Base-by-base conservation (phyloP, 2,113 vertebrate species). In the Crotalus tigris region DNA sequence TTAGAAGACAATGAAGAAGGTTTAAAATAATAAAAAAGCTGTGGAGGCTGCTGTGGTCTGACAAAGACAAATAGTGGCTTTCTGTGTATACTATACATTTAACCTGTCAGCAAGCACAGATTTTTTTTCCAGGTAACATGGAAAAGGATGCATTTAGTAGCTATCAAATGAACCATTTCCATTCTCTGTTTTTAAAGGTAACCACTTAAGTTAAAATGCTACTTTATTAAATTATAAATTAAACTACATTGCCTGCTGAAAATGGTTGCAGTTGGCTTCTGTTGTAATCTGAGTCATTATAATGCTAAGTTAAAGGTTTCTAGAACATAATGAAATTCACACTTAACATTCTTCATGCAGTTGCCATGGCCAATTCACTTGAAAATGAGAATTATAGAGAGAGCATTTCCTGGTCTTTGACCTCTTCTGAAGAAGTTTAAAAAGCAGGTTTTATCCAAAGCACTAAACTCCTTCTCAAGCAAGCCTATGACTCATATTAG, bases 331-430 rank as follows among this genome's bases (percentile, higher is more conserved):
- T 97, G 97, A 97, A 97, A 97, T 96, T 97, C 97, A 96, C 96
- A 97, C 97, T 95, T 95, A 81, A 93, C 96, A 94, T 97, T 97
- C 97, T 96, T 96, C 96, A 93, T 95, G 95, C 93, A 96, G 96
- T 95, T 96, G 95, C 96, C 95, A 92, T 91, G 91, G 97, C 95
- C 96, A 97, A 97, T 97, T 97, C 97, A 96, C 93, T 96, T 97
- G 97, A 97, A 98, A 97, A 97, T 94, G 95, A 97, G 97, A 97
- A 97, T 97, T 97, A 97, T 94, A 97, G 95, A 94, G 96, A 96
- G 95, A 95, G 94, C 94, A 94, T 96, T 97, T 97, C 97, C 97
- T 97, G 97, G 96, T 97, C 97, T 97, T 97, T 98, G 97, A 97
- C 97, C 97, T 94, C 96, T 97, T 96, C 89, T 96, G 95, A 87